Conservation (phyloP, 2,888 invertebrate species). For the Perdita meconis region DNA sequence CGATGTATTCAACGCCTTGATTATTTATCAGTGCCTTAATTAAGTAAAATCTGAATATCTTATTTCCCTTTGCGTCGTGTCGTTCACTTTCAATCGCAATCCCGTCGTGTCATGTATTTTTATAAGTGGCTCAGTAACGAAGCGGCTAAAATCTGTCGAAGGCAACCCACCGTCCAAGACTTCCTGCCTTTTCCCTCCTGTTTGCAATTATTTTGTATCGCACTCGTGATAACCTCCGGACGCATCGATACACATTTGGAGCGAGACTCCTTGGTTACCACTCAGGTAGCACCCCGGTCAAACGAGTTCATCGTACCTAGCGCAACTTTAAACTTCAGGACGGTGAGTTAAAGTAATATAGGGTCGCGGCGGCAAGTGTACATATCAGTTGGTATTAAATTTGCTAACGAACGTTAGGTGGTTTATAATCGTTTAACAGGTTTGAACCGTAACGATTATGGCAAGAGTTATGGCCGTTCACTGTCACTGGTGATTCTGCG, state of each 20-base stretch:
- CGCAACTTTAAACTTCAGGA: slow-evolving; percentile 65
- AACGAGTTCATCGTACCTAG: slow-evolving; percentile 68
- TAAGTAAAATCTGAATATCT: too few relatives aligned
- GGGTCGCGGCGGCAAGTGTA: slow-evolving; percentile 50
- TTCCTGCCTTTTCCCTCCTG: too few relatives aligned
- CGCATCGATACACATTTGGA: neutral
- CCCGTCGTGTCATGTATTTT: too few relatives aligned
- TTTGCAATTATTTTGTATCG: too few relatives aligned
- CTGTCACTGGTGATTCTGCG: slow-evolving; percentile 50
- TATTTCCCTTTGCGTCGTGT: too few relatives aligned
- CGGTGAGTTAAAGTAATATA: slow-evolving; percentile 70
- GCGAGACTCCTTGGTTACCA: neutral
- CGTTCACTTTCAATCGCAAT: too few relatives aligned
- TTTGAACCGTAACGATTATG: slow-evolving; percentile 67
- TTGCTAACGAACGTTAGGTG: slow-evolving; percentile 78
- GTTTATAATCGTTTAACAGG: slow-evolving; percentile 69
- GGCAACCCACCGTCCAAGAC: too few relatives aligned
- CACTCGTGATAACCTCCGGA: too few relatives aligned
- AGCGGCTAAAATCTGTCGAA: too few relatives aligned
- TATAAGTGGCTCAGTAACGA: too few relatives aligned
- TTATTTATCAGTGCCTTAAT: too few relatives aligned
- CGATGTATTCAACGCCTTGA: too few relatives aligned
- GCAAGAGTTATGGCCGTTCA: slow-evolving; percentile 60
- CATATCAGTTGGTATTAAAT: slow-evolving; percentile 77
- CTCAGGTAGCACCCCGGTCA: slow-evolving; percentile 29